phyloP scores from a whole-genome alignment of 1,140 invertebrate genomes.

The Diuraphis noxia region DNA sequence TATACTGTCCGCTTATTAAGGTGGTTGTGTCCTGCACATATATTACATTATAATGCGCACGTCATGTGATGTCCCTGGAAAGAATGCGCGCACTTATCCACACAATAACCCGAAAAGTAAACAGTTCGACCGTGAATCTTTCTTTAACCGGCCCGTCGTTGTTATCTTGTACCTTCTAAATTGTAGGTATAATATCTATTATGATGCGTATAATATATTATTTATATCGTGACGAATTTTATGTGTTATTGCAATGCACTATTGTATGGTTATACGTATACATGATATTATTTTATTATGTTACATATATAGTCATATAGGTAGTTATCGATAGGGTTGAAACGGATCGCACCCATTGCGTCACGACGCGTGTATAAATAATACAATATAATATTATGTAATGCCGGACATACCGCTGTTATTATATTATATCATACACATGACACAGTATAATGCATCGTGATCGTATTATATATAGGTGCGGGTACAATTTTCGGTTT shows the following conservation, averaged over 20 bases:
- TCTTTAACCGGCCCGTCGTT: background rate
- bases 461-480: background rate
- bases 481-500: background rate
- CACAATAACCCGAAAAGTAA: background rate
- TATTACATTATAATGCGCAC: background rate
- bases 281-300: background rate
- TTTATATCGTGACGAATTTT: background rate
- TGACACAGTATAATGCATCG: background rate
- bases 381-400: background rate
- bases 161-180: background rate
- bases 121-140: background rate
- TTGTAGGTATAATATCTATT: background rate
- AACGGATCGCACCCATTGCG: slow-evolving; percentile 11
- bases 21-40: slow-evolving; percentile 5
- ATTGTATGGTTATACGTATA: background rate
- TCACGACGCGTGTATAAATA: background rate
- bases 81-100: background rate
- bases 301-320: background rate
- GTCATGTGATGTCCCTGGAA: background rate
- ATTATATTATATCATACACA: background rate
- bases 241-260: background rate
- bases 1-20: background rate
- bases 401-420: background rate
- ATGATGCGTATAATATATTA: background rate
- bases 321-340: slow-evolving; percentile 3